These are phyloP conservation scores for Phaenicophaeus curvirostris DNA, from an alignment of 2,797 vertebrate species.

Conservation along the genomic window DNA sequence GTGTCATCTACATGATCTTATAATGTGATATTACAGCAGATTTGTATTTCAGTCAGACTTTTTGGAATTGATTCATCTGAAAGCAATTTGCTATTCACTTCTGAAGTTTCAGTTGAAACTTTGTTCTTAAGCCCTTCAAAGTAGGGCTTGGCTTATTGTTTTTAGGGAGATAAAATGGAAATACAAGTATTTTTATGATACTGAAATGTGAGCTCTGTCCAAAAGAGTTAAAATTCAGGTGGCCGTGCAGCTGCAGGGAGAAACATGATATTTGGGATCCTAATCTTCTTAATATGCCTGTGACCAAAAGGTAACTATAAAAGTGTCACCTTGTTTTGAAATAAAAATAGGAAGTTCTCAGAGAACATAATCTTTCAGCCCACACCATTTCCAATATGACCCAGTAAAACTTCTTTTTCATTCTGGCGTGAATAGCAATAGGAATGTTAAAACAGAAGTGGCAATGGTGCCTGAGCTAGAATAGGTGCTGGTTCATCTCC, in stretches of 20 bases:
- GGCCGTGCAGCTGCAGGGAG: not conserved
- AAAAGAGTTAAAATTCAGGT: not conserved
- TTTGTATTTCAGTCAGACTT: not conserved
- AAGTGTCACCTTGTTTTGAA: not conserved
- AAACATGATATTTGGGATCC: not conserved
- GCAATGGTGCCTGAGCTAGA: not conserved
- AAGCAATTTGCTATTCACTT: not conserved
- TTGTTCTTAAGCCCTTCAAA: not conserved
- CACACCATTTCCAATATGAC: not conserved
- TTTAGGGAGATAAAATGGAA: not conserved
- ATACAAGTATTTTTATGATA: not conserved
- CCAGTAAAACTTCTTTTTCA: not conserved
- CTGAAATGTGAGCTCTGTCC: not conserved
- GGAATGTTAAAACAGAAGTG: not conserved
- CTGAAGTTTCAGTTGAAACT: not conserved
- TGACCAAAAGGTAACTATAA: not conserved
- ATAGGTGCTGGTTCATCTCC: not conserved
- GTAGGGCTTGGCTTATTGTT: not conserved
- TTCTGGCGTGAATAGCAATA: not conserved
- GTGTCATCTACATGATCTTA: rapidly evolving
- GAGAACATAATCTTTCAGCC: not conserved
- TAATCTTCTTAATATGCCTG: not conserved
- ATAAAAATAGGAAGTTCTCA: not conserved
- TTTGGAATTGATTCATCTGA: not conserved
- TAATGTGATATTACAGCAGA: rapidly evolving